A percentile compares a stretch with the other conserved stretches of the same genome.
Evolutionary conservation across 2,888 invertebrate genomes (phyloP).

Genomic region (Choristoneura rosaceana): DNA sequence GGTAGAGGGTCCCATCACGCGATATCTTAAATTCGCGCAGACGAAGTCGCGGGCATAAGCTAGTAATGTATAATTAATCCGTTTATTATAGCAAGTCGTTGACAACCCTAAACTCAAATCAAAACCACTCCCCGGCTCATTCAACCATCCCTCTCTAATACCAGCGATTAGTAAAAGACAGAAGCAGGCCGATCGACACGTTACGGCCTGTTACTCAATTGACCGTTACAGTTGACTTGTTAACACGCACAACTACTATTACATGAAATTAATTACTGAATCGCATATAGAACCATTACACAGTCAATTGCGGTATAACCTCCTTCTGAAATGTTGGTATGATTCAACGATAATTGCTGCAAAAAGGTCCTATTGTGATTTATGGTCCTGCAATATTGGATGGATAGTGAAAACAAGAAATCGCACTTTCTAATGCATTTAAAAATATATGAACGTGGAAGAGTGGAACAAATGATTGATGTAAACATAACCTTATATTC

Average conservation of each 20-base stretch:
- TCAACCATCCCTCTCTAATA: not conserved
- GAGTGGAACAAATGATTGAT: too few species aligned
- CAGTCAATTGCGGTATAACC: not conserved
- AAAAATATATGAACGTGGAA: too few species aligned
- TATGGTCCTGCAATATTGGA: too few species aligned
- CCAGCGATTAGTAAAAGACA: constrained; percentile 18
- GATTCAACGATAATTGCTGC: not conserved
- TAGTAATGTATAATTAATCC: too few species aligned
- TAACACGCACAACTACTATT: constrained; percentile 13
- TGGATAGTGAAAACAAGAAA: too few species aligned
- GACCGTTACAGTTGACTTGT: constrained; percentile 21
- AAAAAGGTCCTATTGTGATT: not conserved
- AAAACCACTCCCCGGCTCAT: constrained; percentile 7
- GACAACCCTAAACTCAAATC: constrained; percentile 22
- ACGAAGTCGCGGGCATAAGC: too few species aligned
- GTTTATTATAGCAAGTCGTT: not conserved
- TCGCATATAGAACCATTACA: not conserved
- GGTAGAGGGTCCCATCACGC: too few species aligned
- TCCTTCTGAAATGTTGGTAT: not conserved
- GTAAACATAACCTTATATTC: too few species aligned
- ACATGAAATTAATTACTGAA: not conserved
- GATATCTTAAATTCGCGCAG: too few species aligned
- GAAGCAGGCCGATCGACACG: not conserved
- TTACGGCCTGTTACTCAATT: constrained; percentile 24
- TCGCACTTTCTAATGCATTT: too few species aligned